Evolutionary conservation across 2,888 invertebrate genomes (phyloP), one percentile per base, ranked within the genome.

Genomic region (Helobdella robusta): DNA sequence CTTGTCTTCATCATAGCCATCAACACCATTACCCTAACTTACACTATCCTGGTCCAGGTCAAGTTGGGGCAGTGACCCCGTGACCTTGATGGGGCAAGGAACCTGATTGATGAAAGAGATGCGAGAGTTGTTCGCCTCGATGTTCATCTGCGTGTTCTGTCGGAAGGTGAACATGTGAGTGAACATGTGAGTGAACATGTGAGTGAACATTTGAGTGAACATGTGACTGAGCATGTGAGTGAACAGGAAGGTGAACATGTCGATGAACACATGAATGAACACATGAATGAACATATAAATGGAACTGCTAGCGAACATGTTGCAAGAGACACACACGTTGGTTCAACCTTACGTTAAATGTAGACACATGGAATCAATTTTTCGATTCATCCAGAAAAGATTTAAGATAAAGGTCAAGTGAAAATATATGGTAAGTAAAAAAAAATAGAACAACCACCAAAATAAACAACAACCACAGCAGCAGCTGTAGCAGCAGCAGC

Each of bases 101-200:
- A 86, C 76, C 0, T 85, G 84, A 75, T 87, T 87, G 71, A 87
- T 78, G 32, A 86, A 75, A 67, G 85, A 83, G 58, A 87, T 71
- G 0, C 30, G 32, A 20, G 62, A 46, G 34, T 62, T 46, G 32
- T 28, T 62, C n/a, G 18, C n/a, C 20, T 84, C 84, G 0, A 84
- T 77, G 54, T 78, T 74, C 32, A 76, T 74, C 25, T 73, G 70
- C 4, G 63, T 35, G 28, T 72, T 23, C 11, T 65, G 65, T 18
- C 59, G 59, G 28, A 70, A 72, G 25, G 2, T 2, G 28, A 60
- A n/a, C 18, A 6, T 11, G 20, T 15, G 18, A 6, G 23, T 50
- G 23, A 50, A 6, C 6, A 50, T 11, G 23, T n/a, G 18, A 25
- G 8, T 50, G 23, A 50, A 6, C 18, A n/a, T 8, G 50, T 11